Conservation (phyloP, 2,888 invertebrate species). For the Podabrus alpinus region DNA sequence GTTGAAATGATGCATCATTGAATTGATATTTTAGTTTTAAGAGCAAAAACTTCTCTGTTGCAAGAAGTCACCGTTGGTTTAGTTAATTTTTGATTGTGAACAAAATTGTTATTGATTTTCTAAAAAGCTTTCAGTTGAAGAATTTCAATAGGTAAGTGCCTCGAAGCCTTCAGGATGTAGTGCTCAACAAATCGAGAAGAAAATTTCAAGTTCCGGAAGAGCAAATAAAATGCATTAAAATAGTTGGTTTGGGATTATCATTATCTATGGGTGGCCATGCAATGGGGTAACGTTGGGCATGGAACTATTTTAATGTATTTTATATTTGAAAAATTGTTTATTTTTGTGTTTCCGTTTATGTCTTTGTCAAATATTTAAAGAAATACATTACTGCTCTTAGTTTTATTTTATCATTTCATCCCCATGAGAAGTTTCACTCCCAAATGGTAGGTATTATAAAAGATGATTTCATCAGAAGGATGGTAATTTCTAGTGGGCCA, state of each 20-base stretch:
- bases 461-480: not conserved
- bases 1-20: not conserved
- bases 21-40: not conserved
- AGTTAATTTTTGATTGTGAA: not conserved
- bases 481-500: not conserved
- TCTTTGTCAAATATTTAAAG: not conserved
- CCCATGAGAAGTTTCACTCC: not conserved
- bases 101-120: not conserved
- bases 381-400: not conserved
- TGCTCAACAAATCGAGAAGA: not conserved
- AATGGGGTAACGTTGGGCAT: constrained; percentile 7
- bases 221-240: not conserved
- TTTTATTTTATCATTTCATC: not conserved
- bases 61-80: not conserved
- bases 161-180: not conserved
- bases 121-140: not conserved
- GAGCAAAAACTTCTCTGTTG: not conserved
- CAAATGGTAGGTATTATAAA: not conserved
- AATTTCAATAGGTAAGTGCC: not conserved
- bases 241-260: constrained; percentile 5
- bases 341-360: not conserved
- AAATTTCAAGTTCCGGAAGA: not conserved
- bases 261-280: constrained; percentile 17
- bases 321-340: not conserved
- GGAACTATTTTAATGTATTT: constrained; percentile 6